Conservation (phyloP, 2,113 vertebrate species). For the Tretioscincus oriximinensis region DNA sequence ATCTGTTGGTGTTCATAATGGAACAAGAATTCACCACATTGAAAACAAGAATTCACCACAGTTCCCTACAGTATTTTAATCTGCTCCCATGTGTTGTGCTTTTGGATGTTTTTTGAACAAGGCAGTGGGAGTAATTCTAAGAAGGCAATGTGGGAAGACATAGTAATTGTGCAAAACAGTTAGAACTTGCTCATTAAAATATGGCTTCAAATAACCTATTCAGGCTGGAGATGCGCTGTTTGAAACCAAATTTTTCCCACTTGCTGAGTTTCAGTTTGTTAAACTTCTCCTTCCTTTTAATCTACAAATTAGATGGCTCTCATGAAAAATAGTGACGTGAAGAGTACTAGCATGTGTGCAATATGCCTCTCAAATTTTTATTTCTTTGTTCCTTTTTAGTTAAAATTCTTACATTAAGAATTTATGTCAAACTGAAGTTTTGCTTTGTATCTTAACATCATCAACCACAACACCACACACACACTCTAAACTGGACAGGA, state of each 20-base stretch:
- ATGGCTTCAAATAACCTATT: conserved; percentile 11
- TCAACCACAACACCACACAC: background rate
- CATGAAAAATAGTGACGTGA: conserved; percentile 20
- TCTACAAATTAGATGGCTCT: background rate
- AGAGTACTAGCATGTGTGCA: background rate
- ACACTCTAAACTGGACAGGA: too few relatives aligned
- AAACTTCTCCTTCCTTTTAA: conserved; percentile 3
- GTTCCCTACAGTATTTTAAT: background rate
- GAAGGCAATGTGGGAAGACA: background rate
- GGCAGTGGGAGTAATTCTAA: background rate
- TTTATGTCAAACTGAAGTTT: background rate
- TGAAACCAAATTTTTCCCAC: background rate
- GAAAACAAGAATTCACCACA: background rate
- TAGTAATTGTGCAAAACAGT: background rate
- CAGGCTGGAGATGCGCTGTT: conserved; percentile 1
- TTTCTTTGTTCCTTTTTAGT: background rate
- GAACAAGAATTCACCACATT: background rate
- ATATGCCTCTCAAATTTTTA: conserved; percentile 11
- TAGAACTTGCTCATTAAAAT: conserved; percentile 18
- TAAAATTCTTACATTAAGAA: background rate
- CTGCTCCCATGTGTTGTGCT: background rate
- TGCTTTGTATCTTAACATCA: background rate
- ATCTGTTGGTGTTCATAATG: background rate
- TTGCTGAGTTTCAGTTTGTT: background rate
- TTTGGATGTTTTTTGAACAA: background rate